Base-by-base conservation (phyloP, 2,888 invertebrate species). In the Eurois occulta region DNA sequence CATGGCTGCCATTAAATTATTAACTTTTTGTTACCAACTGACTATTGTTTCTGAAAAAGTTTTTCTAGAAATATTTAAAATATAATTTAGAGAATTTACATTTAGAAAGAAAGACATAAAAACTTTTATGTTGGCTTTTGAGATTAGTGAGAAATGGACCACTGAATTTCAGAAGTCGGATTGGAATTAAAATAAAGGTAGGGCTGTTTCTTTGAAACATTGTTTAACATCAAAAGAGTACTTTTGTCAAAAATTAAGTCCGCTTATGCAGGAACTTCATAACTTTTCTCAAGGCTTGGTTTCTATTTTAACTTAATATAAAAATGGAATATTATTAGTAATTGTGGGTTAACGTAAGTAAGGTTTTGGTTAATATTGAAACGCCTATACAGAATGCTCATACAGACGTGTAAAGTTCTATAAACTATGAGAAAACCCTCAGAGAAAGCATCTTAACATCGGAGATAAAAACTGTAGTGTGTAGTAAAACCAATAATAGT, bases 11-110 rank as follows among this genome's bases (percentile, higher is more conserved):
- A 55, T 52, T 28, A 81, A 77, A 76, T 82, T 75, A 75, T 74
- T 75, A 72, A n/a, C 1, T 69, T 74, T 79, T 80, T 71, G 58
- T 73, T 41, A n/a, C 71, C 66, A 68, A 80, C 71, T 75, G 77
- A 41, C 67, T 60, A 76, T 84, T 84, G 74, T 78, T 55, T 74
- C 62, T 38, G 32, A 8, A 58, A 77, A 80, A 65, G 65, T 72
- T 69, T 66, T 67, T 24, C 35, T 68, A 28, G 24, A 77, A 65
- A 80, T 58, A 68, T 69, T 62, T 73, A 68, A 73, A 71, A 73
- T 38, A 67, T 67, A 65, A 83, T 79, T 80, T 76, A n/a, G 62
- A 58, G 62, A 78, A 79, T 77, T 84, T 80, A 67, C 55, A 66
- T 84, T 84, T 72, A 64, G 38, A 77, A 81, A 67, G 72, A 67